Base-by-base conservation (phyloP, 92 coral and sea anemone genomes). In the Montipora capitata region DNA sequence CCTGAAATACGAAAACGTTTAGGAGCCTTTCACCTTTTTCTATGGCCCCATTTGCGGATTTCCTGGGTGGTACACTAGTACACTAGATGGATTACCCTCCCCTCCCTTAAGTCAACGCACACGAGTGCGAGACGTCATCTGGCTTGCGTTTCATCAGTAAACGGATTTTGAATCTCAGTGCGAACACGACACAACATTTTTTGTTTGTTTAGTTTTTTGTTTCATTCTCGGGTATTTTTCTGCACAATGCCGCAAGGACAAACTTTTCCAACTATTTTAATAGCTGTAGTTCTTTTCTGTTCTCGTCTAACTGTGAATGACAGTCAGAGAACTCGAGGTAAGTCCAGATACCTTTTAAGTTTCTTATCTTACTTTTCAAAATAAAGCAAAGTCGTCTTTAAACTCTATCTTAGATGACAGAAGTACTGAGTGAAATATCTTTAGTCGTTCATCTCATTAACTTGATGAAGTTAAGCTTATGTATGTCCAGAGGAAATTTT, bases 41-140 rank as follows among this genome's bases (percentile, higher is more conserved):
- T 48, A 48, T 5, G 6, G 52, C 6, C 7, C 4, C 7, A 4
- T 45, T 45, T 4, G 0, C 51, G 51, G 4, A 45, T 45, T 45
- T 45, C 4, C 52, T 48, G 7, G 6, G 15, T 54, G 61, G 7
- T 8, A 7, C 12, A 12, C 11, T 52, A 2, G 13, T 52, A 10
- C 4, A 11, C 3, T 3, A 11, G 3, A 6, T 54, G 13, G 10
- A 54, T 27, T 58, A 71, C 87, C 79, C 79, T 17, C 87, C 72
- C 72, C 80, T 42, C 78, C 86, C 78, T 54, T 6, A 39, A 3
- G 27, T 69, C 38, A 82, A 71, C 43, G 35, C 62, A 56, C 59
- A 42, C 79, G 49, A 11, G 79, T 18, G 9, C 13, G 59, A 43
- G 87, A 83, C 87, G 87, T 83, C 79, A 72, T 83, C 79, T 41